Conservation (phyloP, 2,888 invertebrate genomes). For the Malthinus flaveolus region DNA sequence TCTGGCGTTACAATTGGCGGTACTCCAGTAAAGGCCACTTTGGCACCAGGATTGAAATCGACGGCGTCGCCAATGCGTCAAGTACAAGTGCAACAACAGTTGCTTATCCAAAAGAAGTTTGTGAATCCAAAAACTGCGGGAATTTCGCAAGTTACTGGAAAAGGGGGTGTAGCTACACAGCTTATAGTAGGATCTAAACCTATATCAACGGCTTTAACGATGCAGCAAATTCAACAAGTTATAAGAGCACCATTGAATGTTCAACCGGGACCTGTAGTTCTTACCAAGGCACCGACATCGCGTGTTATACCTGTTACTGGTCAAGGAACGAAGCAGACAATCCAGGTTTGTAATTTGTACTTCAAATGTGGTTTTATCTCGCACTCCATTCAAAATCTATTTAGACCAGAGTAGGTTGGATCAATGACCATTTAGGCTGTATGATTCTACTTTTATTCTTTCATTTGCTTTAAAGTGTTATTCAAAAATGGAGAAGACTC, state of each 20-base stretch:
- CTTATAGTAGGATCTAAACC: conserved; percentile 71
- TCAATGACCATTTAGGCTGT: no score
- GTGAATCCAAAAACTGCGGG: conserved; percentile 66
- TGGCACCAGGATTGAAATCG: conserved; percentile 52
- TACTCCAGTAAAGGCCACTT: conserved; percentile 45
- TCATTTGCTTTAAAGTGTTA: no score
- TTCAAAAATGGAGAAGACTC: no score
- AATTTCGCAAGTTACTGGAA: conserved; percentile 57
- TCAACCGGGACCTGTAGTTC: conserved; percentile 62
- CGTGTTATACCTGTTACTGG: conserved; percentile 67
- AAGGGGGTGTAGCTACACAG: conserved; percentile 64
- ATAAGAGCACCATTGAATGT: conserved; percentile 55
- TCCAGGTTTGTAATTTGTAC: conserved; percentile 54
- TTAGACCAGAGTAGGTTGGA: no score
- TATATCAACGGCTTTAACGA: conserved; percentile 66
- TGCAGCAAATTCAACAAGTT: conserved; percentile 76
- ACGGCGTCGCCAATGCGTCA: conserved; percentile 68
- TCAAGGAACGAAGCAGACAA: conserved; percentile 62
- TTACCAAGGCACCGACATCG: conserved; percentile 63
- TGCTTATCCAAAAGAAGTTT: conserved; percentile 61
- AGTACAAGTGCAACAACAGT: conserved; percentile 62
- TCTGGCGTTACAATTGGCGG: conserved; percentile 57
- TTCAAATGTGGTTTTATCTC: neutral
- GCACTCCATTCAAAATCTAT: neutral
- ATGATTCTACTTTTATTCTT: no score